Evolutionary conservation across 2,888 invertebrate species (phyloP).

Genomic region (Holacanthella duospinosa): DNA sequence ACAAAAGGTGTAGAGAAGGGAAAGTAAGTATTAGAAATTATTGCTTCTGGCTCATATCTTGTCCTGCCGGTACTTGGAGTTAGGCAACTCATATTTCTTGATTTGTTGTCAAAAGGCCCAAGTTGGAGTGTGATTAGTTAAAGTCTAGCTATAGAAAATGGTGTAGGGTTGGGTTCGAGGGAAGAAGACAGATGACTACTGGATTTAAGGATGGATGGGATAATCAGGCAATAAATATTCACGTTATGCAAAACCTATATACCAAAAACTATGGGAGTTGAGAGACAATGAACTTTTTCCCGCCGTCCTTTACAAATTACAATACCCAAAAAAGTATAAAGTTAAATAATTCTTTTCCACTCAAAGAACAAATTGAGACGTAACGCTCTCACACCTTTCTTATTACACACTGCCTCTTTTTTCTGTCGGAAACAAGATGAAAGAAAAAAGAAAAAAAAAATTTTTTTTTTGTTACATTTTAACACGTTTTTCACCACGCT

Average conservation of each 20-base stretch:
- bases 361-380: neutral
- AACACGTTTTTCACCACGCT: no score
- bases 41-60: neutral
- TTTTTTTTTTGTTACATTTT: no score
- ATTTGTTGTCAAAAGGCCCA: constrained; percentile 29
- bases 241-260: constrained; percentile 37
- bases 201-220: constrained; percentile 14
- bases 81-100: no score
- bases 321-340: no score
- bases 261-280: no score
- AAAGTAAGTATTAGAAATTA: constrained; percentile 20
- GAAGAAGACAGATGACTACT: neutral
- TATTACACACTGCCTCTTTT: neutral
- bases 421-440: neutral
- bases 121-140: neutral
- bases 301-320: neutral
- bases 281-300: neutral
- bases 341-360: neutral
- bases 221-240: constrained; percentile 38
- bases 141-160: neutral
- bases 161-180: neutral
- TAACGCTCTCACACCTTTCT: neutral
- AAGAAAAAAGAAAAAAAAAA: neutral
- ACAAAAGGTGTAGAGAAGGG: constrained; percentile 23
- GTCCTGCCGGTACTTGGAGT: neutral